Evolutionary conservation across 2,888 invertebrate genomes (phyloP), one percentile per base, ranked within the genome.

Genomic region (Pristionchus entomophagus): DNA sequence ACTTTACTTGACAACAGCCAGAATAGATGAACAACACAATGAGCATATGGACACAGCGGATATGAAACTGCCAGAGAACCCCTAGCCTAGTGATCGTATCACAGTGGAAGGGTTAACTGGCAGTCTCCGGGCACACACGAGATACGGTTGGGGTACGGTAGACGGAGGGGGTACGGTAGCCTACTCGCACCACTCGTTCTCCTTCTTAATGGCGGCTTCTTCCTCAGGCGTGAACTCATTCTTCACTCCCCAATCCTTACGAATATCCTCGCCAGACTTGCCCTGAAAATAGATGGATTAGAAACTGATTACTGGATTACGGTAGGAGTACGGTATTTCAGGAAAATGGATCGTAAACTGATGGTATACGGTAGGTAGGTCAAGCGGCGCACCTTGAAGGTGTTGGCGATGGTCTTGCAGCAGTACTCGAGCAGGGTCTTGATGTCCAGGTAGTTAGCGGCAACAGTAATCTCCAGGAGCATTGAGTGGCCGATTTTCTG

Each of bases 371-470:
- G 10, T 62, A 62, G 29, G 10, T 29, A 35, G 35, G 65, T 35
- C 65, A 65, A 26, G 1, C 45, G 5, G 4, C 73, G 94, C 32
- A 94, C 94, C 91, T 94, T 94, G 91, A 94, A 94, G 94, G 94
- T 94, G 88, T 94, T 94, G 65, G 94, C 94, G 80, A 94, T 94
- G 22, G 94, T 94, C 95, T 98, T 98, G 95, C 98, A 98, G 0
- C 97, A 97, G 0, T 98, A 97, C 94, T 98, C 97, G 92, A 98
- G 94, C 86, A 98, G 95, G 91, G 69, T 91, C 38, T 69, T 51
- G 89, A 98, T 98, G 93, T 98, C 98, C 92, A 99, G 95, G 94
- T 98, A 98, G 94, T 98, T 98, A 14, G 98, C 98, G 82, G 98
- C 98, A 93, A 98, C 94, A 92, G 98, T 98, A 73, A 98, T 95